phyloP scores from a whole-genome alignment of 1,140 invertebrate species.

The Heliconius nattereri region DNA sequence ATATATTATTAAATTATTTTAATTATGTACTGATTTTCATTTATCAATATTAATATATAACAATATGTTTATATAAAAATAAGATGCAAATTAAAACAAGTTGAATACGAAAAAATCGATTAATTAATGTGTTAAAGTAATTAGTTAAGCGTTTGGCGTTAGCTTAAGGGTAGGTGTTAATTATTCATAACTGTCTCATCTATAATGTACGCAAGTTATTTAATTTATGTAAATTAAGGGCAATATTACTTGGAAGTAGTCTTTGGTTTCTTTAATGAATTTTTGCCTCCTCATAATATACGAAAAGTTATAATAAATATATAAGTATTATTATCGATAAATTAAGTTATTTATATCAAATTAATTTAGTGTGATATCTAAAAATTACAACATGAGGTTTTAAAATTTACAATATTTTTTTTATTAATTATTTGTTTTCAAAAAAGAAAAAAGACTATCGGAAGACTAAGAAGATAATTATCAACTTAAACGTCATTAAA shows the following conservation, averaged over 20 bases:
- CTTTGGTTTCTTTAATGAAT: background rate
- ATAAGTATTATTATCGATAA: too few species aligned
- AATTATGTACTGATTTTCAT: background rate
- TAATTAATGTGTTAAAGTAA: background rate
- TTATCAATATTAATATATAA: background rate
- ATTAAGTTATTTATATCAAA: too few species aligned
- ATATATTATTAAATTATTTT: background rate
- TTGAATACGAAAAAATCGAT: background rate
- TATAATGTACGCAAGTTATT: background rate
- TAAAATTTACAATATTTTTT: background rate
- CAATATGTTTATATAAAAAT: background rate
- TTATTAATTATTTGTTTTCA: background rate
- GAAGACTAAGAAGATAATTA: too few species aligned
- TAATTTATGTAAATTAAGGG: background rate
- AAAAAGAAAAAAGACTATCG: too few species aligned
- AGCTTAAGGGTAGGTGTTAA: background rate
- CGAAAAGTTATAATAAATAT: too few species aligned
- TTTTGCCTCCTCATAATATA: background rate
- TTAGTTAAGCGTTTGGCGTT: background rate
- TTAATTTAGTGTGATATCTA: too few species aligned
- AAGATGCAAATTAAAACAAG: too few species aligned
- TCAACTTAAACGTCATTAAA: too few species aligned
- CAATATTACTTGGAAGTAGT: conserved; percentile 14
- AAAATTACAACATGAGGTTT: too few species aligned
- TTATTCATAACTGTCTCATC: background rate